These are phyloP conservation scores for Aurelia sp. DNA, from an alignment of 30 jellyfish, hydroid and myxozoan genomes.

Conservation along the genomic window DNA sequence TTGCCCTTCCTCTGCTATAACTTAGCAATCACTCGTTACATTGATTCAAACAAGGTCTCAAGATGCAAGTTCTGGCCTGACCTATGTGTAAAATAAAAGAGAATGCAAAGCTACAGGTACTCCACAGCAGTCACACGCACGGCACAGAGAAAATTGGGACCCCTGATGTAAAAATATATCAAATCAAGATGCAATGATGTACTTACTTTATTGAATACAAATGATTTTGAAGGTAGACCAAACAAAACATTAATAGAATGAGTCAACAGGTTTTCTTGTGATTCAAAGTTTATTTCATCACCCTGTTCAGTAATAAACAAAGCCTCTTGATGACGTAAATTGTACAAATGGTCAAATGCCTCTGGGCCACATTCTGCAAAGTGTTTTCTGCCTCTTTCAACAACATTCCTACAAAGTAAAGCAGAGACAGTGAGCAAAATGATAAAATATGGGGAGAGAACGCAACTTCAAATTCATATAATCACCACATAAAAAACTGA, in stretches of 20 bases:
- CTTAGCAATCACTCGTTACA: too few species aligned
- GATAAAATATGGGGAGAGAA: too few species aligned
- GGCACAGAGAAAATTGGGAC: too few species aligned
- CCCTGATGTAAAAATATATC: too few species aligned
- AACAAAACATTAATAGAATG: slow-evolving; percentile 72
- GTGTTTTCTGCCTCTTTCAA: slow-evolving; percentile 1
- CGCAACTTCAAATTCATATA: too few species aligned
- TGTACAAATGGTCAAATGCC: slow-evolving; percentile 82
- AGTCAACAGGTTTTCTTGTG: slow-evolving; percentile 55
- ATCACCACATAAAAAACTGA: too few species aligned
- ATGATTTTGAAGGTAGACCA: slow-evolving; percentile 84
- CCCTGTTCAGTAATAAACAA: slow-evolving; percentile 30
- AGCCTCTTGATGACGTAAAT: slow-evolving; percentile 51
- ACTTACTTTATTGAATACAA: slow-evolving; percentile 30
- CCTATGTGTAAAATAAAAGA: too few species aligned
- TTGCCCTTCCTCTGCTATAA: too few species aligned
- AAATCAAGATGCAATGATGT: neutral
- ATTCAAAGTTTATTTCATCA: neutral
- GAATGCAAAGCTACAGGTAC: too few species aligned
- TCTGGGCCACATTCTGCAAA: slow-evolving; percentile 76
- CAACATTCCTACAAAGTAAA: slow-evolving; percentile 20
- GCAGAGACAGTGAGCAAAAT: neutral
- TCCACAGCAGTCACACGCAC: too few species aligned
- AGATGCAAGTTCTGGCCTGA: too few species aligned
- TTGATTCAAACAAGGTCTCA: too few species aligned